Evolutionary conservation across 2,888 invertebrate species (phyloP).

Genomic region (Crocallis elinguaria): DNA sequence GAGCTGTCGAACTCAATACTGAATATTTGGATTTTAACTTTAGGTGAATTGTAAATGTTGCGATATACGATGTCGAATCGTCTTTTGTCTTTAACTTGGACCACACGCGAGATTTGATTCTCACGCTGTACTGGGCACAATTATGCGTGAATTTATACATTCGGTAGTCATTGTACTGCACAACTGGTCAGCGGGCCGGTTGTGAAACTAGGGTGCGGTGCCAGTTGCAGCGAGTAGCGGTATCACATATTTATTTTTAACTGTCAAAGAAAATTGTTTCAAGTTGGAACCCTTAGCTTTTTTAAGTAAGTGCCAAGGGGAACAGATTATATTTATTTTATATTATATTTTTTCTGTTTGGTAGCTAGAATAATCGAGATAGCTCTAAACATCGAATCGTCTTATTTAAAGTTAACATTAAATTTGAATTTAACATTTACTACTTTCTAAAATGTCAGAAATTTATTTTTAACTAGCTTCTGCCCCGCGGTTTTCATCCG

Average conservation of each 20-base stretch:
- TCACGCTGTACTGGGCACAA: conserved; percentile 51
- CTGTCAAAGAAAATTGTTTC: too few species aligned
- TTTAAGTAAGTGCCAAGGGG: not conserved
- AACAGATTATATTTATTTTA: too few species aligned
- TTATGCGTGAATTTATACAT: conserved; percentile 62
- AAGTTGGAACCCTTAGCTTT: not conserved
- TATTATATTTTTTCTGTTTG: too few species aligned
- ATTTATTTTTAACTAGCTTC: too few species aligned
- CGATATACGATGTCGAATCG: not conserved
- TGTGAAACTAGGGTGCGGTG: conserved; percentile 35
- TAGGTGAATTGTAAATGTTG: too few species aligned
- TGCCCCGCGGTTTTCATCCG: too few species aligned
- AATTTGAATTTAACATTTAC: too few species aligned
- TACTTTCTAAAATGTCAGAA: too few species aligned
- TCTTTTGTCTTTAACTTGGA: conserved; percentile 29
- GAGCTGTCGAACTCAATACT: not conserved
- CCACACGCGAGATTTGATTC: conserved; percentile 46
- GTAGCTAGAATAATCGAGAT: too few species aligned
- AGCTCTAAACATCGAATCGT: too few species aligned
- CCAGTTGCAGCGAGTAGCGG: conserved; percentile 21
- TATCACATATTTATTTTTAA: not conserved
- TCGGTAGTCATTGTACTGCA: conserved; percentile 51
- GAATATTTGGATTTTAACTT: too few species aligned
- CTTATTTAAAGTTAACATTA: too few species aligned
- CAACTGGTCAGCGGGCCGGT: conserved; percentile 36